phyloP scores from a whole-genome alignment of 2,888 invertebrate species.

The Eulithis prunata region DNA sequence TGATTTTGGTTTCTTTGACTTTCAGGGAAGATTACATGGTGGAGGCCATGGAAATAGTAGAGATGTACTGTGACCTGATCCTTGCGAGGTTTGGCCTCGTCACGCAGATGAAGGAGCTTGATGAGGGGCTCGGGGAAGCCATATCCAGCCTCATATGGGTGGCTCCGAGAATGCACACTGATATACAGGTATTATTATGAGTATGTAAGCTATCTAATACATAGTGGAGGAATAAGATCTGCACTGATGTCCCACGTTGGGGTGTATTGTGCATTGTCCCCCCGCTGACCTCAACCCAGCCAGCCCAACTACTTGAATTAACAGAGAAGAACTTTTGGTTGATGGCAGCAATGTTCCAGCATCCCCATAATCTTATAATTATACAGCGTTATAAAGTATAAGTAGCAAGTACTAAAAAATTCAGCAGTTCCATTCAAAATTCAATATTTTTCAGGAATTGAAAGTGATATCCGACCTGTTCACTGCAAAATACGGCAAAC shows the following conservation, averaged over 20 bases:
- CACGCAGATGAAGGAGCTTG: constrained; percentile 97
- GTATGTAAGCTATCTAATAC: too few relatives aligned
- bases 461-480: constrained; percentile 95
- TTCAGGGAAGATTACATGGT: constrained; percentile 98
- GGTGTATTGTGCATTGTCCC: too few relatives aligned
- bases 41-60: constrained; percentile 99
- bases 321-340: too few relatives aligned
- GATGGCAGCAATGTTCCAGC: too few relatives aligned
- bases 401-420: too few relatives aligned
- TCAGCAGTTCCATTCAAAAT: background rate
- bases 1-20: constrained; percentile 2
- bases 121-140: constrained; percentile 97
- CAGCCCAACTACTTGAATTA: too few relatives aligned
- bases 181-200: constrained; percentile 84
- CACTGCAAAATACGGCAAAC: constrained; percentile 96
- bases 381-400: too few relatives aligned
- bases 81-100: constrained; percentile 98
- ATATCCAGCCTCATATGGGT: constrained; percentile 99
- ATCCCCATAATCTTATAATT: too few relatives aligned
- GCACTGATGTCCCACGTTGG: too few relatives aligned
- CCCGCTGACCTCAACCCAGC: too few relatives aligned
- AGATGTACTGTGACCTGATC: constrained; percentile 99
- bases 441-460: constrained; percentile 77
- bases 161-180: constrained; percentile 95
- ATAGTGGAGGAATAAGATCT: too few relatives aligned